Conservation (phyloP, 1,140 invertebrate genomes). For the Platyscapa corneri region DNA sequence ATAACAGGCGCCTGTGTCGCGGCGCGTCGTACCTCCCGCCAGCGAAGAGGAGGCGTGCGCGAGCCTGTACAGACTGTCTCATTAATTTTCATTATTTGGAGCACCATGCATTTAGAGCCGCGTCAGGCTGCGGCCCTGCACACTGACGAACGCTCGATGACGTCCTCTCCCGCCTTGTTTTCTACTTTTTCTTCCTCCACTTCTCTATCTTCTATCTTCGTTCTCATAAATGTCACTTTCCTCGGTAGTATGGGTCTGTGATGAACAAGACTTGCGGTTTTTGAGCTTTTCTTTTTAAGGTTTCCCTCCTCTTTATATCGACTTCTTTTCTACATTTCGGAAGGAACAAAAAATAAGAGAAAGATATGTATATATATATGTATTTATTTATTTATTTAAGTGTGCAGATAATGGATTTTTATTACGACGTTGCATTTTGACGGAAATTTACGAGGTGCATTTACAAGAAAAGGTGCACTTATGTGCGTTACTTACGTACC, state of each 20-base stretch:
- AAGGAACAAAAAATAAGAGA: background rate
- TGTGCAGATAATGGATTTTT: constrained; percentile 38
- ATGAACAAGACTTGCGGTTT: background rate
- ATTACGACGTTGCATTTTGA: constrained; percentile 39
- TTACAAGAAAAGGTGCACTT: constrained; percentile 30
- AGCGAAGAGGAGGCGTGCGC: constrained; percentile 2
- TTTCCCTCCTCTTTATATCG: background rate
- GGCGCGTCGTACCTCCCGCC: background rate
- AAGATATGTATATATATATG: background rate
- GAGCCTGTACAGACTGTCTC: constrained; percentile 34
- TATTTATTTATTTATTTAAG: constrained; percentile 38
- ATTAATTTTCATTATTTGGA: constrained; percentile 55
- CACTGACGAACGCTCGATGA: background rate
- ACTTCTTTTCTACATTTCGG: background rate
- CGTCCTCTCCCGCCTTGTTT: too few species aligned
- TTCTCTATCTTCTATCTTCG: background rate
- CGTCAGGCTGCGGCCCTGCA: background rate
- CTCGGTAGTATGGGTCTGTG: background rate
- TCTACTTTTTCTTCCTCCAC: background rate
- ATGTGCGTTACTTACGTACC: constrained; percentile 10
- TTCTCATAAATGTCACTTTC: constrained; percentile 5
- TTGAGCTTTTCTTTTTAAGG: background rate
- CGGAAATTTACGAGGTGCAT: constrained; percentile 41
- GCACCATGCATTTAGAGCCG: background rate
- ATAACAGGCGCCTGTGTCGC: constrained; percentile 15